A percentile compares a stretch with the other conserved stretches of the same genome.
Conservation (phyloP, 2,888 invertebrate genomes). For the Oscheius myriophilus region DNA sequence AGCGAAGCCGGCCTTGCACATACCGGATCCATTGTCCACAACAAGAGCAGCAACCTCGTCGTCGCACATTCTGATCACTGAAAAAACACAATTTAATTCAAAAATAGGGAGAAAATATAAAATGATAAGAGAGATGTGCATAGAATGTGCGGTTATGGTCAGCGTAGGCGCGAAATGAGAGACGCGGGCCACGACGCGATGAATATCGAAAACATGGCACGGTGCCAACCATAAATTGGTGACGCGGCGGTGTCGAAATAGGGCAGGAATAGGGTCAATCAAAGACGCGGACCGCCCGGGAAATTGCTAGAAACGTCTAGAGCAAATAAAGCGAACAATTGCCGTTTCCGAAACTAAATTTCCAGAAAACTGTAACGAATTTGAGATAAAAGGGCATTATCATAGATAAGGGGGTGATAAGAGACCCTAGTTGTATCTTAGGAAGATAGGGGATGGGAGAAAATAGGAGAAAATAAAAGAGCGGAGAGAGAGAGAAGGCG, state of each 20-base stretch:
- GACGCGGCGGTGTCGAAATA: no score
- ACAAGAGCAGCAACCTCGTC: conserved; percentile 83
- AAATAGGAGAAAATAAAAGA: conserved; percentile 14
- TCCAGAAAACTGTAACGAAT: no score
- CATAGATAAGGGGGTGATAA: background rate
- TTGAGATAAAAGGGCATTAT: background rate
- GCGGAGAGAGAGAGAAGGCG: conserved; percentile 9
- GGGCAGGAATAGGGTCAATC: no score
- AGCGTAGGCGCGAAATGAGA: background rate
- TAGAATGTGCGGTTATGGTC: background rate
- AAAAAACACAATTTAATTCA: background rate
- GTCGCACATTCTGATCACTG: conserved; percentile 74
- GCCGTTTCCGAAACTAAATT: no score
- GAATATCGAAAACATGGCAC: no score
- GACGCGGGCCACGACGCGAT: no score
- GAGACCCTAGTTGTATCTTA: background rate
- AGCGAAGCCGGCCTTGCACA: conserved; percentile 81
- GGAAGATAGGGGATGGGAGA: background rate
- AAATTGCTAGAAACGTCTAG: no score
- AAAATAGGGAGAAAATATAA: no score
- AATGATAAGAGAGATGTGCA: no score
- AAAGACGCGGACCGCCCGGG: no score
- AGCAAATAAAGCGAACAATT: no score
- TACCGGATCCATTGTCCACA: conserved; percentile 70
- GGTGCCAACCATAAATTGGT: no score